Percentiles rank a stretch among this genome's conserved stretches.
Evolutionary conservation across 1,140 invertebrate genomes (phyloP).

Genomic region (Drosophila nasuta): DNA sequence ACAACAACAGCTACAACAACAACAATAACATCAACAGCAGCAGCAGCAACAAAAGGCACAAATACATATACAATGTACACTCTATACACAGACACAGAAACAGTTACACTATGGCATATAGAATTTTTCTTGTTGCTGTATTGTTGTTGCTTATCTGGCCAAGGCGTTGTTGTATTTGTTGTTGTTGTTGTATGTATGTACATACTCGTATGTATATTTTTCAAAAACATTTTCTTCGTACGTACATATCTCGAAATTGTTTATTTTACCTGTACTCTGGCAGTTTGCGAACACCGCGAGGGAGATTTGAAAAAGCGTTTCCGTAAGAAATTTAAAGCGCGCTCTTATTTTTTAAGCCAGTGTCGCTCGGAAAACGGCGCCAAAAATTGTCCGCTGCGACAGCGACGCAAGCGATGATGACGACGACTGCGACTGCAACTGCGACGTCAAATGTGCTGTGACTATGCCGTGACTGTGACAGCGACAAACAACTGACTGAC

Average conservation of each 20-base stretch:
- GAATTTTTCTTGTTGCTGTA: conserved; percentile 69
- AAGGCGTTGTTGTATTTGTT: conserved; percentile 41
- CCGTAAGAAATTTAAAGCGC: conserved; percentile 18
- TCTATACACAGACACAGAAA: conserved; percentile 47
- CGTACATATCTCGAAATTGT: conserved; percentile 28
- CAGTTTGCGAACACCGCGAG: not conserved
- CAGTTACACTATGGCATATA: conserved; percentile 71
- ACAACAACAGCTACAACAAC: conserved; percentile 54
- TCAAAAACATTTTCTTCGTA: conserved; percentile 32
- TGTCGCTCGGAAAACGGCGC: conserved; percentile 62
- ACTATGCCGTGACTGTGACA: conserved; percentile 5
- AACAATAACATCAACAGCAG: conserved; percentile 31
- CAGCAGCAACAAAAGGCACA: conserved; percentile 58
- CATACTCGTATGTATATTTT: conserved; percentile 9
- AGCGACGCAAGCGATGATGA: conserved; percentile 20
- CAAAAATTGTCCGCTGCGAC: conserved; percentile 60
- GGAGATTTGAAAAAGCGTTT: conserved; percentile 47
- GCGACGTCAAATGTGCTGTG: conserved; percentile 3
- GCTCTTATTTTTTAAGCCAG: conserved; percentile 49
- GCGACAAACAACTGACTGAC: conserved; percentile 58
- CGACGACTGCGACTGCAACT: conserved; percentile 18
- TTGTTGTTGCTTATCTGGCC: conserved; percentile 68
- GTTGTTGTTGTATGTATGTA: conserved; percentile 20
- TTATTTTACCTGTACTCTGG: conserved; percentile 54
- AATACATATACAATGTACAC: conserved; percentile 33